Evolutionary conservation across 2,797 vertebrate species (phyloP).

Genomic region (Eleutherodactylus coqui): DNA sequence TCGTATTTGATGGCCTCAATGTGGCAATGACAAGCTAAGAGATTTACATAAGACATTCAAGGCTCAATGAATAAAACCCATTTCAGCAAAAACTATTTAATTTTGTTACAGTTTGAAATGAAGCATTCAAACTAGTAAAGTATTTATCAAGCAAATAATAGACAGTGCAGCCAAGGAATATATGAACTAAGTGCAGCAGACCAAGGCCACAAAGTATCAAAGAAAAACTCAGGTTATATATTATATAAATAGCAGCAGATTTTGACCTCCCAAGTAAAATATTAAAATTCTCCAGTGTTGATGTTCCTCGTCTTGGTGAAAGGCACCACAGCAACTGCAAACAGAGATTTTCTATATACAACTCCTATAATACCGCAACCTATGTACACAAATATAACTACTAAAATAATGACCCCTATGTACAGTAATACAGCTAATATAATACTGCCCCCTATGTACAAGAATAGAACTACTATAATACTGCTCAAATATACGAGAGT

Average conservation of each 20-base stretch:
- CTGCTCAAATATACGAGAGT: not conserved
- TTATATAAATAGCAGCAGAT: too few relatives aligned
- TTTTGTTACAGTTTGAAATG: not conserved
- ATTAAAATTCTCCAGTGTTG: too few relatives aligned
- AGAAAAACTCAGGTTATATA: too few relatives aligned
- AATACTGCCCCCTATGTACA: too few relatives aligned
- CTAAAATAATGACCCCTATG: not conserved
- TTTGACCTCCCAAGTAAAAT: too few relatives aligned
- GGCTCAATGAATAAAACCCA: conserved; percentile 22
- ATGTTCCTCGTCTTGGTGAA: too few relatives aligned
- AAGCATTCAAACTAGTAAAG: not conserved
- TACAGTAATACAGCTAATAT: not conserved
- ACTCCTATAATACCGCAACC: not conserved
- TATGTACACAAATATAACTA: not conserved
- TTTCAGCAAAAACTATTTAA: not conserved
- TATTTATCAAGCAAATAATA: not conserved
- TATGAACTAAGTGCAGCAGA: too few relatives aligned
- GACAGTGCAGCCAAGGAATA: not conserved
- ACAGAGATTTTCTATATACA: too few relatives aligned
- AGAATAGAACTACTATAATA: not conserved
- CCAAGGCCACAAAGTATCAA: too few relatives aligned
- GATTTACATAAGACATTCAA: conserved; percentile 36
- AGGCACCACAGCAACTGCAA: too few relatives aligned
- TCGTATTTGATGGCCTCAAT: conserved; percentile 23
- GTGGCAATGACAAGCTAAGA: not conserved